Percentiles rank a stretch among this genome's conserved stretches.
Evolutionary conservation across 2,888 invertebrate genomes (phyloP).

Genomic region (Clepsis dumicolana): DNA sequence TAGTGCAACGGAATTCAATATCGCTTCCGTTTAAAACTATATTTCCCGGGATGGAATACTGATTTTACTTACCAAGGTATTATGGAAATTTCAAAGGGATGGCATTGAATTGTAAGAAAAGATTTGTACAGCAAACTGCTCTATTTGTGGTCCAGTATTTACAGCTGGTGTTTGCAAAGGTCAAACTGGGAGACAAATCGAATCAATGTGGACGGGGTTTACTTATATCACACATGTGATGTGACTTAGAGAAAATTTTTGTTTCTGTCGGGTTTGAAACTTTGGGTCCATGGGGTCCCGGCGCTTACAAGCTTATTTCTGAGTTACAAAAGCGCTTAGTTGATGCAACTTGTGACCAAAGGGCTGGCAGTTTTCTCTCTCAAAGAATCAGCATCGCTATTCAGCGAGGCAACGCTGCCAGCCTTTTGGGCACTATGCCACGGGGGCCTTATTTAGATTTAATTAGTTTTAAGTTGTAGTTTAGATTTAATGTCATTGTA

Average conservation of each 20-base stretch:
- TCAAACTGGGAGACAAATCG: neutral
- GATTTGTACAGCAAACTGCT: conserved; percentile 2
- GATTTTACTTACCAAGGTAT: conserved; percentile 1
- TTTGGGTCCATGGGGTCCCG: too few relatives aligned
- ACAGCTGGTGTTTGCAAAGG: neutral
- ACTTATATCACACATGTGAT: neutral
- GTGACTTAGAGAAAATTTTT: neutral
- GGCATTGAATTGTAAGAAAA: conserved; percentile 21
- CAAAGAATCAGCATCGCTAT: too few relatives aligned
- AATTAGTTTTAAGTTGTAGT: too few relatives aligned
- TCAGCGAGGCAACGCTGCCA: too few relatives aligned
- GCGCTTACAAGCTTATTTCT: too few relatives aligned
- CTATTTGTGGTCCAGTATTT: neutral
- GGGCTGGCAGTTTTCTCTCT: too few relatives aligned
- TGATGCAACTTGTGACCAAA: too few relatives aligned
- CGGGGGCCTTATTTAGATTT: too few relatives aligned
- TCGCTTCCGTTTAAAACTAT: conserved; percentile 1
- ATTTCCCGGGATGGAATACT: neutral
- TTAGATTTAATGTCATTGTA: too few relatives aligned
- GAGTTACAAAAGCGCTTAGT: too few relatives aligned
- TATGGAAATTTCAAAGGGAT: conserved; percentile 18
- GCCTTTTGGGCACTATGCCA: too few relatives aligned
- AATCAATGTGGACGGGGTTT: neutral
- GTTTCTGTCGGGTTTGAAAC: neutral
- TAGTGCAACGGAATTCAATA: neutral